Base-by-base conservation (phyloP, 2,888 invertebrate genomes). In the Leptodirus hochenwartii region DNA sequence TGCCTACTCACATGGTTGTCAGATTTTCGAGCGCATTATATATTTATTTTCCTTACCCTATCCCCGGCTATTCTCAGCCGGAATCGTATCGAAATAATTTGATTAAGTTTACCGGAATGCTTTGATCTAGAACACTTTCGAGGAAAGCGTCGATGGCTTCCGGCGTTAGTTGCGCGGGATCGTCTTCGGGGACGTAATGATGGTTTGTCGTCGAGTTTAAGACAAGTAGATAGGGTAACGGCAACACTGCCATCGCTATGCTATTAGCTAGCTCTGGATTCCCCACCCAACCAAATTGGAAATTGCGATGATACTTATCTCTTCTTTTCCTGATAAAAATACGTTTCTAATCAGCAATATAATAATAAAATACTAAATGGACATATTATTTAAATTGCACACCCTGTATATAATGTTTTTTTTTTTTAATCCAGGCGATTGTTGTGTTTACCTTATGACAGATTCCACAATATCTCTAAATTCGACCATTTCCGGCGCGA, bases 241-340 rank as follows among this genome's bases (percentile, higher is more conserved):
- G 69, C 41, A 88, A 56, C 37, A 77, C 70, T 36, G 73, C 73
- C 81, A 95, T 84, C 8, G 85, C 88, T 45, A 96, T 88, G 32
- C 81, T 85, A 58, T 91, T 93, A 8, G 87, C 88, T 38, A 95
- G 62, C 31, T 88, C 85, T 3, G 82, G 76, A 39, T 72, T 79
- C 1, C 82, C 87, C 53, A 88, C 73, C 93, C 93, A 96, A 22
- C 91, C 90, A 60, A 96, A 96, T 56, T 95, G 93, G 32, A 55
- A 47, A 25, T 38, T 36, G 53, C 69, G 66, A 47, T 87, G 85
- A 43, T 81, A 82, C 39, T 77, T 75, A 22, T 75, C 67, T 34
- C 81, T 69, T 49, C 79, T 69, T 38, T 64, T 69, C 38, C 49
- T 39, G 33, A n/a, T n/a, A n/a, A n/a, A n/a, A n/a, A n/a, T n/a